Evolutionary conservation across 2,797 vertebrate species (phyloP).

Genomic region (Taeniopygia guttata): DNA sequence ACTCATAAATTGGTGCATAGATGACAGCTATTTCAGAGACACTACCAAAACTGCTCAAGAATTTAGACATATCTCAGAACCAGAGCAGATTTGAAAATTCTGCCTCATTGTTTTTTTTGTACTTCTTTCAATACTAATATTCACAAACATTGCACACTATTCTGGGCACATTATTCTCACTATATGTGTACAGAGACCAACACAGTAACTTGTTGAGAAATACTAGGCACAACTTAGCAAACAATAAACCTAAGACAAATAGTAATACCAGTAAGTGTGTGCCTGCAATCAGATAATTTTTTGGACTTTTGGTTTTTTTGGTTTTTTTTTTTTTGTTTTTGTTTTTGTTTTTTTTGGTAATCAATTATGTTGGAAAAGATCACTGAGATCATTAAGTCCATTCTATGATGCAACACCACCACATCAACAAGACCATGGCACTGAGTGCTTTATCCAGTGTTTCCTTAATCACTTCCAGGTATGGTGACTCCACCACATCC

Average conservation of each 20-base stretch:
- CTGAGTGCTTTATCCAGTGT: not conserved
- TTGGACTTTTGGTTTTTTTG: fast-evolving
- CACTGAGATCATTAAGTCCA: not conserved
- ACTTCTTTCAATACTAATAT: not conserved
- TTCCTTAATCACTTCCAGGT: not conserved
- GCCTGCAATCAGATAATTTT: not conserved
- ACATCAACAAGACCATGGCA: fast-evolving
- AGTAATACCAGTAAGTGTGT: not conserved
- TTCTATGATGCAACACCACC: not conserved
- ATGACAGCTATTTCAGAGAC: not conserved
- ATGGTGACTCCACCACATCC: too few relatives aligned
- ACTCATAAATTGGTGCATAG: not conserved
- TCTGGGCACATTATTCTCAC: not conserved
- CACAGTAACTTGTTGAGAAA: not conserved
- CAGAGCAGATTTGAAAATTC: not conserved
- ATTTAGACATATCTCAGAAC: not conserved
- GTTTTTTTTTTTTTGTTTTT: too few relatives aligned
- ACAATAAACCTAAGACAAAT: not conserved
- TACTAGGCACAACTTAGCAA: not conserved
- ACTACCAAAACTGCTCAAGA: not conserved
- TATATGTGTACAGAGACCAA: not conserved
- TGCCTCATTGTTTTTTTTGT: not conserved
- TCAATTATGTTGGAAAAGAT: not conserved
- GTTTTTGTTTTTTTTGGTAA: not conserved
- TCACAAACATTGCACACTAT: not conserved